Percentiles rank a stretch among this genome's conserved stretches.
Evolutionary conservation across 2,888 invertebrate species (phyloP).

Genomic region (Nowickia ferox): DNA sequence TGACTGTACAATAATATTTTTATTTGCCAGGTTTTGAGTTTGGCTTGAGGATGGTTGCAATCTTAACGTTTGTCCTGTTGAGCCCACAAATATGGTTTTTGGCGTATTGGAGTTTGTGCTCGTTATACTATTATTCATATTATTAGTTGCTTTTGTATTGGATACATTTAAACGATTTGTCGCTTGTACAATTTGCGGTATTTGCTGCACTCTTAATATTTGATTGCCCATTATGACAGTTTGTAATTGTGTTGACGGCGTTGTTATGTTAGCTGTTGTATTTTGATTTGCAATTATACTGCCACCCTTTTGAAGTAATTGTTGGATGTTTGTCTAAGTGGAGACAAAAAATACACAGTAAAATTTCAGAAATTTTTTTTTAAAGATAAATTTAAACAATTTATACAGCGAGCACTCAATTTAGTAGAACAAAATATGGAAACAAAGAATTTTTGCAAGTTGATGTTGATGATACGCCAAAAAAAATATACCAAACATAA

Average conservation of each 20-base stretch:
- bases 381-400: too few species aligned
- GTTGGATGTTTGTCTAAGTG: constrained; percentile 61
- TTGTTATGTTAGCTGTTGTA: constrained; percentile 39
- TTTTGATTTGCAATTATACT: constrained; percentile 52
- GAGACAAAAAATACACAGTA: not conserved
- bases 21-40: constrained; percentile 60
- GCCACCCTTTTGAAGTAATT: constrained; percentile 60
- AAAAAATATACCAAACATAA: too few species aligned
- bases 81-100: constrained; percentile 66
- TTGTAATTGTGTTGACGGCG: constrained; percentile 77
- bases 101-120: constrained; percentile 51
- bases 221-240: constrained; percentile 83
- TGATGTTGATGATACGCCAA: too few species aligned
- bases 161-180: constrained; percentile 61
- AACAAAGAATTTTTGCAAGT: too few species aligned
- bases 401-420: too few species aligned
- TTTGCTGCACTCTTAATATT: constrained; percentile 80
- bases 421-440: too few species aligned
- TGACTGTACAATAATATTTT: constrained; percentile 66
- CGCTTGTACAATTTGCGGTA: constrained; percentile 71
- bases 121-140: constrained; percentile 62
- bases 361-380: not conserved
- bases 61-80: constrained; percentile 62
- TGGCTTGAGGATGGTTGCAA: constrained; percentile 66
- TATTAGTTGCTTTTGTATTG: constrained; percentile 63